These are phyloP conservation scores for Molorchus minor DNA, from an alignment of 2,888 invertebrate species.

Conservation along the genomic window DNA sequence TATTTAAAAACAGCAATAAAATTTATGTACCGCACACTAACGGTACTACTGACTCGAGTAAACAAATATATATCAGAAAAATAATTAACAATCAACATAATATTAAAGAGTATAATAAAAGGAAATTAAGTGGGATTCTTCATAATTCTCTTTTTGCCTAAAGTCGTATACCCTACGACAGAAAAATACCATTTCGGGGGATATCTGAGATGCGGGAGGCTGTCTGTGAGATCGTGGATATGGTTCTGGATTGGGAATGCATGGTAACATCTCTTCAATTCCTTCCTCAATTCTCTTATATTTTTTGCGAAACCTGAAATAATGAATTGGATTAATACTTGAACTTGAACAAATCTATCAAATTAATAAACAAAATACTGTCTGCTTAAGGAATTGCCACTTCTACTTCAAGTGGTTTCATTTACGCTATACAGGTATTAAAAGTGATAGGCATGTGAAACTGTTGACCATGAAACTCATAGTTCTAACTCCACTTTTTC, in stretches of 20 bases:
- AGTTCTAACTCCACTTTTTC: too few relatives aligned
- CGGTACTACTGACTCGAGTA: conserved; percentile 24
- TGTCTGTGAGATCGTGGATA: conserved; percentile 68
- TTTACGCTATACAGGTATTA: too few relatives aligned
- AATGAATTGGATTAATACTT: conserved; percentile 16
- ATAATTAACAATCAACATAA: conserved; percentile 27
- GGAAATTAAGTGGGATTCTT: conserved; percentile 62
- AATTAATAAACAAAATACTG: too few relatives aligned
- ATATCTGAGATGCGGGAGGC: conserved; percentile 72
- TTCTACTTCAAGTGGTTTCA: too few relatives aligned
- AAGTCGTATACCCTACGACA: conserved; percentile 96
- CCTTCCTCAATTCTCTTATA: conserved; percentile 82
- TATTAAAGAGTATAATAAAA: conserved; percentile 33
- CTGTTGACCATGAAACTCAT: too few relatives aligned
- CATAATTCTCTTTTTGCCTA: conserved; percentile 80
- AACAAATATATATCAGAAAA: conserved; percentile 25
- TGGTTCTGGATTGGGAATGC: conserved; percentile 77
- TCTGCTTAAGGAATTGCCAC: too few relatives aligned
- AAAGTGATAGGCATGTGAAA: too few relatives aligned
- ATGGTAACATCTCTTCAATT: conserved; percentile 72
- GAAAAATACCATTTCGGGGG: conserved; percentile 89
- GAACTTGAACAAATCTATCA: too few relatives aligned
- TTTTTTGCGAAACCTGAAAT: conserved; percentile 82
- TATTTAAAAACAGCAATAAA: conserved; percentile 37
- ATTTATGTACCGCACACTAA: conserved; percentile 15